These are phyloP conservation scores for Drosophila atripex DNA, from an alignment of 2,888 invertebrate genomes.

Conservation along the genomic window DNA sequence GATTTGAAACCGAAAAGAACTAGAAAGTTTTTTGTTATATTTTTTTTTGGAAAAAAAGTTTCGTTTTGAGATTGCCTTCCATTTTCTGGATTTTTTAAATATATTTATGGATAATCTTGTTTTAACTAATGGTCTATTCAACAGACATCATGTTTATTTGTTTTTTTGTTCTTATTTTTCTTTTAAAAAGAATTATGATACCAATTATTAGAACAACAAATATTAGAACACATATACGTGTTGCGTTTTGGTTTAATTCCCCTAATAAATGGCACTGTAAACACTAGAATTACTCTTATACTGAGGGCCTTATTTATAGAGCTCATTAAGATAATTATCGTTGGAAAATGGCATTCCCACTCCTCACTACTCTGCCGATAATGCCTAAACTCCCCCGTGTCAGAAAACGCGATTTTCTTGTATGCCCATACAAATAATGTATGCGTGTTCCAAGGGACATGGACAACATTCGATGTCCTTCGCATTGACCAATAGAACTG, in stretches of 20 bases:
- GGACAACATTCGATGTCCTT: slow-evolving; percentile 37
- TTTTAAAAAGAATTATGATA: background rate
- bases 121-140: background rate
- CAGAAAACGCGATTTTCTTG: slow-evolving; percentile 22
- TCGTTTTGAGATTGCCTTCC: no score
- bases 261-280: slow-evolving; percentile 11
- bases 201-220: background rate
- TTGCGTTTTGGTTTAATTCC: slow-evolving; percentile 14
- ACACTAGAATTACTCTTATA: slow-evolving; percentile 12
- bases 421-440: slow-evolving; percentile 29
- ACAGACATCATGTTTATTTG: no score
- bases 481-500: slow-evolving; percentile 43
- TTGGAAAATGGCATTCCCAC: slow-evolving; percentile 35
- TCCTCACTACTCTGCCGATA: background rate
- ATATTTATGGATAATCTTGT: no score
- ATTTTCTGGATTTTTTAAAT: no score
- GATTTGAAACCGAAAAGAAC: background rate
- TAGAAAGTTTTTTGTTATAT: no score
- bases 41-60: no score
- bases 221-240: background rate
- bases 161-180: no score
- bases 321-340: slow-evolving; percentile 34
- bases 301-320: slow-evolving; percentile 17
- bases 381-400: background rate
- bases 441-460: slow-evolving; percentile 19